Evolutionary conservation across 2,113 vertebrate genomes (phyloP), one percentile per base, ranked within the genome.

Genomic region (Hucho hucho): DNA sequence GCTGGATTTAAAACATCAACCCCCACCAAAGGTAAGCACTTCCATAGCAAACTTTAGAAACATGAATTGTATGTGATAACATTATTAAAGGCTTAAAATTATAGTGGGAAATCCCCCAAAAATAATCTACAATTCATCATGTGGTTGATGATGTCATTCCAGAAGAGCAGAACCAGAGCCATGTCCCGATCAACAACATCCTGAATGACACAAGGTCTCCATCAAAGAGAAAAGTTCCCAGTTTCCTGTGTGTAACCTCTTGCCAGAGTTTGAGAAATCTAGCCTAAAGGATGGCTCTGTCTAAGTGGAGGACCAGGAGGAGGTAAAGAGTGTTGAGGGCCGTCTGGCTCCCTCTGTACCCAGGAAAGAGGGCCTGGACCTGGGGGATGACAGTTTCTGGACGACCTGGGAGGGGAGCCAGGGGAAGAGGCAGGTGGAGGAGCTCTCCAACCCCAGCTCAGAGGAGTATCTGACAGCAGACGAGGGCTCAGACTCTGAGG

Each of bases 1-100:
- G 64, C 4, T 26, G 79, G 79, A n/a, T 92, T 53, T 4, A 53
- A 53, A 18, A 53, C 16, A 53, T 14, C 89, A 78, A 92, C 93
- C 79, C 26, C 47, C 13, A 1, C 47, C 24, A 70, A 61, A 61
- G 58, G 58, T 61, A 9, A 61, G 18, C 7, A 61, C 58, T 22
- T 61, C 6, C 58, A 22, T 11, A 61, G n/a, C 9, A 43, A n/a
- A 61, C 6, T n/a, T 61, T 16, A 9, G 58, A 61, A 7, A 7
- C 16, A 61, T 61, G 7, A n/a, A 61, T 56, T 12, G 49, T 61
- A 22, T 61, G 18, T 61, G 13, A 43, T 43, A 43, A 43, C 37
- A 11, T 61, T 22, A 22, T 61, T 61, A 61, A n/a, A 22, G 1
- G 18, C 6, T 24, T 22, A 1, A 24, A n/a, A 61, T 61, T 61